Conservation (phyloP, 2,888 invertebrate genomes). For the Druceiella hillmani region DNA sequence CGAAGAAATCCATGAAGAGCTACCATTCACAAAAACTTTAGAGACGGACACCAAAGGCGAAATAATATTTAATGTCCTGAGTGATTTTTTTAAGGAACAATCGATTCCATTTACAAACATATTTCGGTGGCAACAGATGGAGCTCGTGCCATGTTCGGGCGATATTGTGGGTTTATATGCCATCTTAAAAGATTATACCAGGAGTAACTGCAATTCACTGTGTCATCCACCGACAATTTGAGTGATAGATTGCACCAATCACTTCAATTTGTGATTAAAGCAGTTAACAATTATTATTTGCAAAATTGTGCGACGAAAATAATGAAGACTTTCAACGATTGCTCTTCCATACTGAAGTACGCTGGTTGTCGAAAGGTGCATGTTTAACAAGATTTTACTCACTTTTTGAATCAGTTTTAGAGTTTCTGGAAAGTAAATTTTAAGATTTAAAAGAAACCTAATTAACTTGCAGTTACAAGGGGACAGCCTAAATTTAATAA, state of each 20-base stretch:
- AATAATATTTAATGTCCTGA: too few species aligned
- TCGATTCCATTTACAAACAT: too few species aligned
- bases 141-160: too few species aligned
- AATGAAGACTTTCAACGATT: neutral
- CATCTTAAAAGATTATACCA: slow-evolving; percentile 10
- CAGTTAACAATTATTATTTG: neutral
- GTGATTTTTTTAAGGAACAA: too few species aligned
- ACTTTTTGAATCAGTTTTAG: slow-evolving; percentile 1
- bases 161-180: slow-evolving; percentile 9
- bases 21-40: too few species aligned
- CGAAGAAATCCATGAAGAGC: too few species aligned
- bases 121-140: too few species aligned
- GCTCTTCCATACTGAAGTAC: neutral
- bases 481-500: neutral
- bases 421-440: slow-evolving; percentile 5
- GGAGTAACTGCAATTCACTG: slow-evolving; percentile 1
- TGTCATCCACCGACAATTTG: slow-evolving; percentile 1
- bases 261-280: slow-evolving; percentile 1
- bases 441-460: neutral
- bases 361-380: slow-evolving; percentile 1
- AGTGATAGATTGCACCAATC: slow-evolving; percentile 1
- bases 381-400: slow-evolving; percentile 1
- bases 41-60: too few species aligned
- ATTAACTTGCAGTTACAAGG: neutral
- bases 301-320: slow-evolving; percentile 1